Evolutionary conservation across 2,797 vertebrate genomes (phyloP).

Genomic region (Ctenochaetus hawaiiensis): DNA sequence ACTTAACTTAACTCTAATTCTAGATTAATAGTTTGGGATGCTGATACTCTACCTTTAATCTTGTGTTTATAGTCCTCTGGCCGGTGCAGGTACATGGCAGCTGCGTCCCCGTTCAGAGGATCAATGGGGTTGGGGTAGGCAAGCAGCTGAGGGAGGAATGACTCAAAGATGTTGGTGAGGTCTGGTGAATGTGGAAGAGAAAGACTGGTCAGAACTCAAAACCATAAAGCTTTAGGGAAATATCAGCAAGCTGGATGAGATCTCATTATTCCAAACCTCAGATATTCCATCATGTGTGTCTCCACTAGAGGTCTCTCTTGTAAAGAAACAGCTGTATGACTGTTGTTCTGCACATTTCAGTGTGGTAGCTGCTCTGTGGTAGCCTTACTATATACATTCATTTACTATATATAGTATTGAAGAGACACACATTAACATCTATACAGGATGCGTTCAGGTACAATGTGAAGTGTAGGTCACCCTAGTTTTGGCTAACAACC

Average conservation of each 20-base stretch:
- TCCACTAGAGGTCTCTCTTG: slow-evolving; percentile 44
- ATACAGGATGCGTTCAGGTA: neutral
- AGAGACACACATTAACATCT: neutral
- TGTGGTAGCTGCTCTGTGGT: too few species aligned
- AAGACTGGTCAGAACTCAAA: slow-evolving; percentile 78
- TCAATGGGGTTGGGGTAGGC: slow-evolving; percentile 99
- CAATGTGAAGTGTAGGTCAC: too few species aligned
- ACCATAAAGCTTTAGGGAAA: slow-evolving; percentile 56
- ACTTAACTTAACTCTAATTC: too few species aligned
- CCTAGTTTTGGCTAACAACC: too few species aligned
- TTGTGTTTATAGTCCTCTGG: slow-evolving; percentile 99
- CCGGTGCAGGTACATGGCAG: slow-evolving; percentile 98
- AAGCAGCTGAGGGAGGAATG: slow-evolving; percentile 98
- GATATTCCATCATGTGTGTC: neutral
- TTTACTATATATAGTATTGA: neutral
- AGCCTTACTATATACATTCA: neutral
- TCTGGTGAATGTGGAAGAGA: slow-evolving; percentile 83
- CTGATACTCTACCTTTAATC: slow-evolving; percentile 91
- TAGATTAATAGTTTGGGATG: too few species aligned
- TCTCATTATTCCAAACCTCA: neutral
- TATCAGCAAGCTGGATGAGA: neutral
- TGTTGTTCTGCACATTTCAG: neutral
- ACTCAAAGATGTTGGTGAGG: slow-evolving; percentile 99
- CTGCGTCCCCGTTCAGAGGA: slow-evolving; percentile 95
- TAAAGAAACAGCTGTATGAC: neutral